phyloP scores from a whole-genome alignment of 1,140 invertebrate genomes.

The Cydia amplana region DNA sequence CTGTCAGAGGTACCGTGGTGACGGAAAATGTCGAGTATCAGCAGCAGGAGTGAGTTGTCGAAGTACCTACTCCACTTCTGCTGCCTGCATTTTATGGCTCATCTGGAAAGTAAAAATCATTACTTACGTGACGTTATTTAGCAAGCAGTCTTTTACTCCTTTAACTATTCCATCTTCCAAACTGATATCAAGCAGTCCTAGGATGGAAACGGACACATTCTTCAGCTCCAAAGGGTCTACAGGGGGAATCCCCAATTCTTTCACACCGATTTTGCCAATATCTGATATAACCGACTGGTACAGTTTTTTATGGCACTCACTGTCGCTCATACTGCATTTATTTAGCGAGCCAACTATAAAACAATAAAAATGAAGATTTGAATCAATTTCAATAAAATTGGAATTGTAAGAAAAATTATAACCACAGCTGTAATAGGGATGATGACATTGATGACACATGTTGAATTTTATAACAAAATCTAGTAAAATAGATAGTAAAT shows the following conservation, averaged over 20 bases:
- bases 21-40: no score
- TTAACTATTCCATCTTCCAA: constrained; percentile 37
- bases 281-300: constrained; percentile 35
- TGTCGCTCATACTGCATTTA: constrained; percentile 42
- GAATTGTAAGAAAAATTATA: no score
- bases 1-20: no score
- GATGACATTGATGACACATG: no score
- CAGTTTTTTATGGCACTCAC: constrained; percentile 36
- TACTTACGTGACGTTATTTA: constrained; percentile 42
- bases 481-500: no score
- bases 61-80: no score
- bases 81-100: no score
- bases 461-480: no score
- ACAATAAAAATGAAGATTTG: neutral
- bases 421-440: no score
- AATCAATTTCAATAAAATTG: neutral
- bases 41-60: no score
- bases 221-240: constrained; percentile 40
- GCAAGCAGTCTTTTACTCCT: constrained; percentile 34
- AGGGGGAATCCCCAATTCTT: constrained; percentile 41
- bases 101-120: no score
- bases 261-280: constrained; percentile 37
- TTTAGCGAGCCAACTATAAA: constrained; percentile 15
- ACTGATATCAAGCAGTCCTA: constrained; percentile 34
- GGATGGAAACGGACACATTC: constrained; percentile 29